Base-by-base conservation (phyloP, 92 coral and sea anemone genomes). In the Zoanthus solanderi region DNA sequence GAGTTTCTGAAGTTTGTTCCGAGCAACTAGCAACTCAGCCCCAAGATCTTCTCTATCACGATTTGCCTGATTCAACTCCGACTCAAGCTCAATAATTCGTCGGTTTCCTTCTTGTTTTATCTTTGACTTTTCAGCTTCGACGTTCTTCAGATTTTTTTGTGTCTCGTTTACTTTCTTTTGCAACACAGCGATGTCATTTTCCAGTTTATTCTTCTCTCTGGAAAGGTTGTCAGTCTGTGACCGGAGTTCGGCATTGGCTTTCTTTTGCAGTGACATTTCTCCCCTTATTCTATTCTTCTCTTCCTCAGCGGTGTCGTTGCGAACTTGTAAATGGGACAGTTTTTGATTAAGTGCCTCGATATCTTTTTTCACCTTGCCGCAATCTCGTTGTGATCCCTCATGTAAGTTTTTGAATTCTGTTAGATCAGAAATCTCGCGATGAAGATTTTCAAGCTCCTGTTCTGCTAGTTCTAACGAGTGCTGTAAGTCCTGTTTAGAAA, bases 301-400 rank as follows among this genome's bases (percentile, higher is more conserved):
- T 81, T 97, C 97, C 17, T 89, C 94, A 3, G 91, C 58, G 61
- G 97, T 92, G 72, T 92, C 90, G 83, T 94, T 93, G 13, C 93
- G 91, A 45, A 95, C 90, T 85, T 97, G 93, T 65, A 92, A 83
- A 76, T 90, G 96, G 17, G 97, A 89, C 16, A 93, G 78, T 84
- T 87, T 94, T 79, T 95, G 96, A 72, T 87, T 95, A 48, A 95
- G 92, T 23, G 90, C 73, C 37, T 91, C 90, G 78, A 97, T 83
- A 45, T 97, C 99, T 86, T 92, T 92, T 73, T 94, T 95, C 14
- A 95, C 79, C 66, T 92, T 97, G 57, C 93, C 99, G 42, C 93
- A 79, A 57, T 95, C 93, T 31, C 94, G 94, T 80, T 95, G 92
- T 50, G 96, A 91, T 42, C 89, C 96, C 72, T 90, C 92, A 68